Percentiles rank a stretch among this genome's conserved stretches.
Conservation (phyloP, 2,797 vertebrate genomes). For the Urophycis tenuis region DNA sequence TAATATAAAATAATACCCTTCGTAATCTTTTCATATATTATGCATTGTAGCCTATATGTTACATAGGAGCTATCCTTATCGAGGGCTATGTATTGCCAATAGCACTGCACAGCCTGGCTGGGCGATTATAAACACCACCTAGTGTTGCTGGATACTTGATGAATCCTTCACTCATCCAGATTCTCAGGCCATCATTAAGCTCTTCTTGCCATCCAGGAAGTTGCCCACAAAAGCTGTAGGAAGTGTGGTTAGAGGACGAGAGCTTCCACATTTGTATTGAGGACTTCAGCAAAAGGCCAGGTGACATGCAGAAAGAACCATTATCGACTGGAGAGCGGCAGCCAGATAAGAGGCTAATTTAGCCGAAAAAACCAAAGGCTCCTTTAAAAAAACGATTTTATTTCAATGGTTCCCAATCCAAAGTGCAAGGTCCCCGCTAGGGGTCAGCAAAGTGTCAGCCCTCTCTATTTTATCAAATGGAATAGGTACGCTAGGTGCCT, state of each 20-base stretch:
- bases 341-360: neutral
- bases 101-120: too few species aligned
- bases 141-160: too few species aligned
- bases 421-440: neutral
- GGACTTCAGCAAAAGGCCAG: constrained; percentile 36
- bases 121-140: too few species aligned
- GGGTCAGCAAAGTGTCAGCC: neutral
- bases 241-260: neutral
- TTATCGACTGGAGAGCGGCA: constrained; percentile 28
- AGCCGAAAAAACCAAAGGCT: neutral
- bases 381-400: neutral
- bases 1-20: neutral
- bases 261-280: too few species aligned
- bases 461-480: neutral
- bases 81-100: too few species aligned
- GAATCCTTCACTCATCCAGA: too few species aligned
- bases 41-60: neutral
- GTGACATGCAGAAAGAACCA: constrained; percentile 31
- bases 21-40: neutral
- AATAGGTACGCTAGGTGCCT: neutral
- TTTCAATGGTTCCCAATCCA: neutral
- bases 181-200: too few species aligned
- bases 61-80: neutral
- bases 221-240: neutral
- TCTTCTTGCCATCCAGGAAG: too few species aligned